Evolutionary conservation across 1,140 invertebrate species (phyloP), one percentile per base, ranked within the genome.

Genomic region (Polypedilum pembai): DNA sequence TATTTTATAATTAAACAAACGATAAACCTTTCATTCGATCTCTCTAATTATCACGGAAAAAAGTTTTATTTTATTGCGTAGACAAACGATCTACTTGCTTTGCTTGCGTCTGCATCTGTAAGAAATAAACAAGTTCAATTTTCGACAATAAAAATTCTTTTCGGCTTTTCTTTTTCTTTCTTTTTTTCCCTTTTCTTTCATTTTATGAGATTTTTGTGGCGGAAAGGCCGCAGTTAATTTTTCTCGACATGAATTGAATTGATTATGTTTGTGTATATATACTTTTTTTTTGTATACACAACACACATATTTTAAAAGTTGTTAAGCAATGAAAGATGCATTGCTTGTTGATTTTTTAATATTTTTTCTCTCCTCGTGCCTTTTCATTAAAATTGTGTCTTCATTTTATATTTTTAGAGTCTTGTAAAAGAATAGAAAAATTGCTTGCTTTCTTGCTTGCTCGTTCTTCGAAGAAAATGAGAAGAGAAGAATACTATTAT

Each of bases 1-100:
- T 69, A 20, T 21, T 69, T 69, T 69, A 69, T 69, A 20, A 56
- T 69, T 69, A 69, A 69, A 69, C 65, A 69, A 69, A 69, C 65
- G 8, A 69, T 69, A 69, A 69, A 69, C 65, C 65, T 69, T 69
- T 69, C 65, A 69, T 69, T 69, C 65, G 20, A 69, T 69, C 17
- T 69, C 18, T 69, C 65, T 69, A 69, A 69, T 69, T 69, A 69
- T 69, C 65, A 20, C 18, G 20, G 45, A 56, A 56, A 56, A 56
- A 45, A 45, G 41, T 56, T 56, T 15, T n/a, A 45, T 56, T 56
- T 56, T 15, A 56, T n/a, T 56, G n/a, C n/a, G 45, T 56, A 56
- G 45, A 56, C 45, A 56, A n/a, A 56, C 45, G 45, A 56, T 56
- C 45, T 56, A 56, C 45, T 56, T 56, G 45, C 12, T 8, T 45